Evolutionary conservation across 1,140 invertebrate species (phyloP), one percentile per base, ranked within the genome.

Genomic region (Matsumurasca onukii): DNA sequence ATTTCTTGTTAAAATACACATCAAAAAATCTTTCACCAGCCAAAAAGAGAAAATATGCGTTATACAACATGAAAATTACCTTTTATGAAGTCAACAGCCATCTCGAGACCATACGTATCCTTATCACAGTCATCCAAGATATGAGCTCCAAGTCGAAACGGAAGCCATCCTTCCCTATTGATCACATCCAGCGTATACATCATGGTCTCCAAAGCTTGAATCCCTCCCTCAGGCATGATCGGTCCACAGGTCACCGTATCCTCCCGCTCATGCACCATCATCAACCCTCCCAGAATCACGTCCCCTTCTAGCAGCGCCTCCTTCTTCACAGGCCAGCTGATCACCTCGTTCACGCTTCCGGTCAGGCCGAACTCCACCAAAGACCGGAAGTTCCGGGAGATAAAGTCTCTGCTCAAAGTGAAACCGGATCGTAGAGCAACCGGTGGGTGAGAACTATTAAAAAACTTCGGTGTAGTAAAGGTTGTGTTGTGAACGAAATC

Each of bases 81-180:
- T 90, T 97, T 95, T 70, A 98, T 98, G 78, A 98, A 98, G 79
- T 97, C 95, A 3, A 98, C 93, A 12, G 94, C 93, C 88, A 97
- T 96, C 76, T 97, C 94, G 31, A 98, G 81, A 1, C 95, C 95
- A 78, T 97, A 97, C 1, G 94, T 97, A 77, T 98, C 95, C 80
- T 94, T 92, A 81, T 97, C 95, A 80, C 95, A 98, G 78, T 98
- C 95, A 77, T 97, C 95, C 52, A 97, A 84, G 24, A 97, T 89
- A 76, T 96, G 90, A 1, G 92, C 92, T 13, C 95, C 94, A 9
- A 97, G 81, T 15, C 83, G 90, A 30, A 97, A 86, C 25, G 91
- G 91, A 0, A 91, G 90, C 55, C 83, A 78, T 29, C 84, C 81
- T 24, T 82, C 78, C 30, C 80, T 76, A 79, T 97, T 97, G 17